Evolutionary conservation across 1,140 invertebrate genomes (phyloP).

Genomic region (Drosophila micromelanica): DNA sequence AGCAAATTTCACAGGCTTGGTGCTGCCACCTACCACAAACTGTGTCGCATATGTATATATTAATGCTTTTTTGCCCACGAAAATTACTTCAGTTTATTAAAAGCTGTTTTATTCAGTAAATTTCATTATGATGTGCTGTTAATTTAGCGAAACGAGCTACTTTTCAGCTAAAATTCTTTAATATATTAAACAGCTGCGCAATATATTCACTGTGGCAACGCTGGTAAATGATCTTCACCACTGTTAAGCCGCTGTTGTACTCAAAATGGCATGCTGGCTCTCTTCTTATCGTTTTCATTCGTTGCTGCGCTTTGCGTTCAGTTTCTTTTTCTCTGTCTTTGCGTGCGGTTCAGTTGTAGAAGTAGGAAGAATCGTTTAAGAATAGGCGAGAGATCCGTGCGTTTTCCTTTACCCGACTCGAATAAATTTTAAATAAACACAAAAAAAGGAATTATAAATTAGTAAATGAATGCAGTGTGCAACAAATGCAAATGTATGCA

Average conservation of each 20-base stretch:
- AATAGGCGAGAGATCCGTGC: slow-evolving; percentile 69
- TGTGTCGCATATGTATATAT: background rate
- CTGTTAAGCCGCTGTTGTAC: slow-evolving; percentile 40
- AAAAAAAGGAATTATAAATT: slow-evolving; percentile 62
- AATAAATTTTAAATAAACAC: slow-evolving; percentile 55
- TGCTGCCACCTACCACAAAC: slow-evolving; percentile 37
- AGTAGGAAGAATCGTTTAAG: slow-evolving; percentile 71
- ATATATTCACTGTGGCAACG: slow-evolving; percentile 44
- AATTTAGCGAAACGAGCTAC: slow-evolving; percentile 2
- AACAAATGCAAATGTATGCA: slow-evolving; percentile 47
- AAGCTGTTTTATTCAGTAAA: slow-evolving; percentile 33
- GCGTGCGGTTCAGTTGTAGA: slow-evolving; percentile 73
- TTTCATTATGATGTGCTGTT: slow-evolving; percentile 4
- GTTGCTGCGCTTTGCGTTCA: slow-evolving; percentile 66
- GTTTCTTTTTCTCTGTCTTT: slow-evolving; percentile 77
- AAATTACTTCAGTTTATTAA: background rate
- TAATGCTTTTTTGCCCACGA: background rate
- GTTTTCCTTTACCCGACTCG: slow-evolving; percentile 67
- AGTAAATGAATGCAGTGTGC: slow-evolving; percentile 52
- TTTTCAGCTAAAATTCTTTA: slow-evolving; percentile 31
- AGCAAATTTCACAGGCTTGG: slow-evolving; percentile 19
- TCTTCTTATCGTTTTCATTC: slow-evolving; percentile 39
- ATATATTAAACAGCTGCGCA: slow-evolving; percentile 57
- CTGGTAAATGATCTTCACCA: slow-evolving; percentile 32
- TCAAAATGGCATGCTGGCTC: slow-evolving; percentile 44